Evolutionary conservation across 2,113 vertebrate species (phyloP).

Genomic region (Ammodytes marinus): DNA sequence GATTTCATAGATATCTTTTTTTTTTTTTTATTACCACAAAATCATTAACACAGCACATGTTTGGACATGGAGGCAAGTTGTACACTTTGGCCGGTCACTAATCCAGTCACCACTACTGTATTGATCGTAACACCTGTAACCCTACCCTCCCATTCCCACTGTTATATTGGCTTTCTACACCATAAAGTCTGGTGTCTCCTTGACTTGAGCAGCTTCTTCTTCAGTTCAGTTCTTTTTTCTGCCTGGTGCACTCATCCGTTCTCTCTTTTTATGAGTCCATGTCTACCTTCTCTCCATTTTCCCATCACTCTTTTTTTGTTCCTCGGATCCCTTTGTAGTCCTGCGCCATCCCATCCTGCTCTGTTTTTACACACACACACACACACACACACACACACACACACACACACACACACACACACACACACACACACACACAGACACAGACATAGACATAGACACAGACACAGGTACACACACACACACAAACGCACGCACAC

Average conservation of each 20-base stretch:
- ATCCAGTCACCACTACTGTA: not conserved
- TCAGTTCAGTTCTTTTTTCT: conserved; percentile 39
- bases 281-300: conserved; percentile 16
- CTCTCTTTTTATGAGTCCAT: conserved; percentile 18
- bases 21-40: not conserved
- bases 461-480: too few relatives aligned
- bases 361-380: conserved; percentile 11
- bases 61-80: not conserved
- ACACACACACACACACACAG: too few relatives aligned
- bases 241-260: conserved; percentile 40
- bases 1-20: not conserved
- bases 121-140: conserved; percentile 19
- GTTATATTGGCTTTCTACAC: not conserved
- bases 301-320: conserved; percentile 22
- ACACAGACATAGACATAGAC: not conserved
- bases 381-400: too few relatives aligned
- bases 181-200: conserved; percentile 8
- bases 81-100: not conserved
- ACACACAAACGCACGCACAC: too few relatives aligned
- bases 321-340: conserved; percentile 45
- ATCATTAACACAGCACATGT: not conserved
- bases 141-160: conserved; percentile 10
- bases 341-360: conserved; percentile 18
- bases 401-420: too few relatives aligned
- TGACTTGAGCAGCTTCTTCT: conserved; percentile 32